phyloP scores from a whole-genome alignment of 2,113 vertebrate species.

The Siphamia tubifer region DNA sequence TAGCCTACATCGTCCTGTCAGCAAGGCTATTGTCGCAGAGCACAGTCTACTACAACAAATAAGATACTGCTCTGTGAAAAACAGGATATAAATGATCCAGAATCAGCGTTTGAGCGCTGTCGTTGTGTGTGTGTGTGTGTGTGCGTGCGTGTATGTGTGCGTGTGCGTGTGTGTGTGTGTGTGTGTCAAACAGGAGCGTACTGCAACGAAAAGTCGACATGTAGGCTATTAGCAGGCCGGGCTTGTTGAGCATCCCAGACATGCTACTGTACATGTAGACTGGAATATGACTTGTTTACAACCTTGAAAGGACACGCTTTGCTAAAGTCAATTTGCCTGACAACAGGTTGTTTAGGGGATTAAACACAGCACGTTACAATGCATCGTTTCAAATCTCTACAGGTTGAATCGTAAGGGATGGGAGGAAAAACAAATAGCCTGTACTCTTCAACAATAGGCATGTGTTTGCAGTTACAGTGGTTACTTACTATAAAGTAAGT shows the following conservation, averaged over 20 bases:
- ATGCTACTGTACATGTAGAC: conserved; percentile 35
- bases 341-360: conserved; percentile 68
- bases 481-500: conserved; percentile 53
- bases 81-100: conserved; percentile 6
- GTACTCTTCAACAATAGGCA: conserved; percentile 11
- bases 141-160: too few relatives aligned
- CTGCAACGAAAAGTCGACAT: conserved; percentile 31
- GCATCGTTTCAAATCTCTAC: conserved; percentile 18
- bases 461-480: conserved; percentile 25
- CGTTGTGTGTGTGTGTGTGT: too few relatives aligned
- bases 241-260: conserved; percentile 56
- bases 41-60: not conserved
- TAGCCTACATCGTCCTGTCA: conserved; percentile 28
- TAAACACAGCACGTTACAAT: conserved; percentile 3
- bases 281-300: conserved; percentile 56
- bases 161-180: too few relatives aligned
- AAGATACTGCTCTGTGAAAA: not conserved
- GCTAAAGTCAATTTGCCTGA: conserved; percentile 41
- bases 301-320: conserved; percentile 56
- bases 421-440: not conserved
- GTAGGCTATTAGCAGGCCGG: conserved; percentile 62
- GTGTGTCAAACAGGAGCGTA: conserved; percentile 31
- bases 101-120: not conserved
- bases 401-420: not conserved
- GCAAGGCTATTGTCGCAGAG: conserved; percentile 29